Evolutionary conservation across 2,888 invertebrate genomes (phyloP), one percentile per base, ranked within the genome.

Genomic region (Nematopogon swammerdamellus): DNA sequence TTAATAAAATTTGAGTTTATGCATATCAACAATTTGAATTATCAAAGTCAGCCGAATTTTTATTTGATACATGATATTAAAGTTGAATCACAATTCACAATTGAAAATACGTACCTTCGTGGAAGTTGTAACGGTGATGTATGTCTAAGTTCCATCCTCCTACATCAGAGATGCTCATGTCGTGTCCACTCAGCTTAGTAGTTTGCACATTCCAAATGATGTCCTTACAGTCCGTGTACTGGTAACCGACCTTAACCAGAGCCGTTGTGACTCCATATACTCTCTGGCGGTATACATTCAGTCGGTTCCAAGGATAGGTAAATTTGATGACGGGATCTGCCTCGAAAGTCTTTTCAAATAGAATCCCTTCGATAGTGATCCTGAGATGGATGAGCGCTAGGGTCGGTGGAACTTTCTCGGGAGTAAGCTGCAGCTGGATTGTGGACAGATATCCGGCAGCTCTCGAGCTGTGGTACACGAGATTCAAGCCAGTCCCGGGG

Each of bases 91-190:
- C n/a, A n/a, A n/a, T n/a, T n/a, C n/a, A n/a, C n/a, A n/a, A n/a
- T n/a, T n/a, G n/a, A n/a, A n/a, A n/a, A 36, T 18, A 59, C 53
- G 61, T 68, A 90, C 91, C 97, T 81, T 97, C 97, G 64, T 97
- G 95, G 84, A 95, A 95, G 70, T 99, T 98, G 69, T 97, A 97
- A 58, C 97, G 85, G 65, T 98, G 97, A 76, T 98, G 97, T 55
- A 97, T 95, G 67, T 98, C 95, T 58, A 99, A 80, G 70, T 97
- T 97, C 97, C 97, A 98, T 14, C 95, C 96, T 1, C 97, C 97
- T 42, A 97, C 92, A 71, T 96, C 96, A 0, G 96, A 96, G 47
- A 97, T 96, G 52, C 92, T 92, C 91, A 97, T 94, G 63, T 97
- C 96, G 64, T 95, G 95, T 0, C 97, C 98, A 60, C 94, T 94